These are phyloP conservation scores for Actinernus sp. DNA, from an alignment of 92 coral and sea anemone species.

Conservation along the genomic window DNA sequence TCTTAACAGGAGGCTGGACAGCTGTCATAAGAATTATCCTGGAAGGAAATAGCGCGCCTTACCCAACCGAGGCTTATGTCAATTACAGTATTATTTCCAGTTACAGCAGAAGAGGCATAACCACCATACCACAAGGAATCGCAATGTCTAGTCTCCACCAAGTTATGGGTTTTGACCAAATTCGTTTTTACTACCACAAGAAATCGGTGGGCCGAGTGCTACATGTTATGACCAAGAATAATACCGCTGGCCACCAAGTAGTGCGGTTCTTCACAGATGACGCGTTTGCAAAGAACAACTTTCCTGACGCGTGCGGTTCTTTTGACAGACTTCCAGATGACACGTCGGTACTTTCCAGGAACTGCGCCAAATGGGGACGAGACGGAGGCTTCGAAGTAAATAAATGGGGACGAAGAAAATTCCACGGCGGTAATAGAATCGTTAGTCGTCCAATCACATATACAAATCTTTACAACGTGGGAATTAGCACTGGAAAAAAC, in stretches of 20 bases:
- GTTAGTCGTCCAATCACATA: too few relatives aligned
- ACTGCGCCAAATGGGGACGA: neutral
- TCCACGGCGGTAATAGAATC: too few relatives aligned
- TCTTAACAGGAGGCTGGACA: neutral
- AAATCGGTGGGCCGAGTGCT: neutral
- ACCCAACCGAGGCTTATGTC: neutral
- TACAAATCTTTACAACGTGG: too few relatives aligned
- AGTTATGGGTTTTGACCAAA: neutral
- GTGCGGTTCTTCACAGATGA: conserved; percentile 1
- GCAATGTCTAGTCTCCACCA: neutral
- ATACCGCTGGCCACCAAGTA: neutral
- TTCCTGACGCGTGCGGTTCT: neutral
- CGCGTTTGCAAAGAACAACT: neutral
- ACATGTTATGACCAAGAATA: neutral
- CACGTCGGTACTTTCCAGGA: neutral
- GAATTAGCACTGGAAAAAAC: too few relatives aligned
- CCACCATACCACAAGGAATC: neutral
- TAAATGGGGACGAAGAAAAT: too few relatives aligned
- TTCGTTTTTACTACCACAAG: neutral
- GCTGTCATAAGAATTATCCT: neutral
- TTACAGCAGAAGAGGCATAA: neutral
- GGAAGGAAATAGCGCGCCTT: neutral
- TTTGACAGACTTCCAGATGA: neutral
- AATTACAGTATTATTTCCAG: neutral
- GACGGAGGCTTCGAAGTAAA: too few relatives aligned